Evolutionary conservation across 2,888 invertebrate genomes (phyloP).

Genomic region (Dolichopus griseipennis): DNA sequence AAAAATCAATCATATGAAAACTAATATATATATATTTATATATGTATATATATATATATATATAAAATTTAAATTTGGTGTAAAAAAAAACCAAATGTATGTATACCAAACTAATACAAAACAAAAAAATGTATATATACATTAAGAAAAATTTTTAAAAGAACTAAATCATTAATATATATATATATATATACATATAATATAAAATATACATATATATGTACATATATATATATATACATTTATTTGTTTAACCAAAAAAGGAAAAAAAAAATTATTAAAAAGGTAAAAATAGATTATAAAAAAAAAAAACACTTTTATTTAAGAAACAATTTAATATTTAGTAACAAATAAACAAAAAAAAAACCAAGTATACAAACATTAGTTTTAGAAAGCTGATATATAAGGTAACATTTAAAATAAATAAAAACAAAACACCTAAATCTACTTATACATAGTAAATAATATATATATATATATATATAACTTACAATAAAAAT

Average conservation of each 20-base stretch:
- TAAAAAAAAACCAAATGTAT: no score
- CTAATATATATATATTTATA: no score
- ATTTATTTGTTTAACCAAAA: constrained; percentile 17
- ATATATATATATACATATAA: no score
- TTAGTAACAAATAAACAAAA: constrained; percentile 12
- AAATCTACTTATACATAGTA: not conserved
- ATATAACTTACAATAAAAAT: no score
- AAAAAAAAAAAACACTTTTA: not conserved
- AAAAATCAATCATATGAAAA: no score
- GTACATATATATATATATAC: constrained; percentile 17
- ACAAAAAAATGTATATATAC: no score
- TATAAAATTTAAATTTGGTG: no score
- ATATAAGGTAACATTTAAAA: not conserved
- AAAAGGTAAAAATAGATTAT: no score
- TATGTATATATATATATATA: no score
- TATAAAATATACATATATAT: constrained; percentile 18
- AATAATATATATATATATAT: not conserved
- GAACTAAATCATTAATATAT: no score
- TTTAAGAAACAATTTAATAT: not conserved
- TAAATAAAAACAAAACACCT: not conserved
- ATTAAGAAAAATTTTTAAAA: no score
- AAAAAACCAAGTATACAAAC: constrained; percentile 14
- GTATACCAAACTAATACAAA: no score
- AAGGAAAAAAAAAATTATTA: constrained; percentile 11
- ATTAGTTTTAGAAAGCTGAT: not conserved